Evolutionary conservation across 1,140 invertebrate species (phyloP), one percentile per base, ranked within the genome.

Genomic region (Drosophila sp.): DNA sequence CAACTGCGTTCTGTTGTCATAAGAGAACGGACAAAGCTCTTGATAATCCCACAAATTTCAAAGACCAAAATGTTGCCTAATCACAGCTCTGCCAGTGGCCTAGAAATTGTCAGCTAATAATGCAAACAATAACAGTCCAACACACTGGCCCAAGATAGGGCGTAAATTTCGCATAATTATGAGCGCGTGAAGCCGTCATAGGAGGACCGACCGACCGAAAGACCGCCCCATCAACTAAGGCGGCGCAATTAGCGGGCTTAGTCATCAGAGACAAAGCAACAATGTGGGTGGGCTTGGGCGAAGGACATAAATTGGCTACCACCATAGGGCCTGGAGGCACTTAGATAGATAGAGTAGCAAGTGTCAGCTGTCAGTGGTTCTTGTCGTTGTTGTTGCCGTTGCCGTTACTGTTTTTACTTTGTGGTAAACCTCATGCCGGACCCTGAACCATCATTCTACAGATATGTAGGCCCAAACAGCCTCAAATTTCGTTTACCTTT

Each of bases 81-180:
- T 79, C 80, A 79, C 66, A 71, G 67, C 44, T 60, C 29, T 50
- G 67, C 75, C 73, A 75, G 38, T 56, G 62, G 61, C 75, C 60
- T 57, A 71, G 77, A 86, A 86, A 87, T 82, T 79, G 82, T 79
- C 79, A 79, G 83, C 83, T 87, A 86, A 86, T 86, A 86, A 87
- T 82, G 79, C 83, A 87, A 86, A 86, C 82, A 87, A 87, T 87
- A 56, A 76, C 66, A 78, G 64, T 60, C 61, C 54, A 62, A 55
- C 57, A 55, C 29, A 60, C 66, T 64, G 63, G 80, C 55, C 74
- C 60, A 70, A 71, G 66, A 73, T 79, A 68, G 55, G 60, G 76
- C 58, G 66, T 66, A 76, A 72, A 87, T 87, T 87, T 71, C 58
- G 66, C 70, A 86, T 76, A 87, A 86, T 86, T 79, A 68, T 72